Evolutionary conservation across 2,888 invertebrate genomes (phyloP), one percentile per base, ranked within the genome.

Genomic region (Holacanthella duospinosa): DNA sequence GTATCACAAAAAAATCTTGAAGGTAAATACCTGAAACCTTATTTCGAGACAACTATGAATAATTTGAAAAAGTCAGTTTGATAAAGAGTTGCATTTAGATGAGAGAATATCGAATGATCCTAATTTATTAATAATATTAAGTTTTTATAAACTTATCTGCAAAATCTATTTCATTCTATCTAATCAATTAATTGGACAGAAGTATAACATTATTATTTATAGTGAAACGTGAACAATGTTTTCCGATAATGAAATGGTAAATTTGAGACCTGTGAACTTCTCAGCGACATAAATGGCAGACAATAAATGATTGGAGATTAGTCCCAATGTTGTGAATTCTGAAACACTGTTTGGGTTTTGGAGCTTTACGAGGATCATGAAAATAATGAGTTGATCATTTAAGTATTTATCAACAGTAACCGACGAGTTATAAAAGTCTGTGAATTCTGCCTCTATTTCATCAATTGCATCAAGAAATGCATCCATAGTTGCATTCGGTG

Each of bases 381-480:
- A 71, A 59, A 71, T 68, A 2, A 71, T 66, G 19, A 71, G 61
- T 55, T 71, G 71, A 60, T 71, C 71, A 62, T 69, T 68, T 66
- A 71, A 65, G 64, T 64, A 71, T 28, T 44, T 29, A 63, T 71
- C 71, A 6, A 69, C 60, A 2, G 61, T 61, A 24, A 67, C 68
- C n/a, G 61, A 55, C 24, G 64, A 63, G 0, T 53, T 29, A 27
- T 67, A 21, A 60, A 71, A 71, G 16, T 24, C 24, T 59, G 60
- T 57, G 55, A 64, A 48, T 57, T 68, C 67, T 6, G 25, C 26
- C 28, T 68, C 66, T 26, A 68, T 64, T 28, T 29, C 36, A n/a
- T 48, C 25, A 36, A 71, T 69, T 1, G 62, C 69, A 29, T 63
- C 62, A 36, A 67, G 59, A 43, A 71, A 58, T 44, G 68, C 64